Percentiles rank a stretch among this genome's conserved stretches.
Evolutionary conservation across 2,797 vertebrate genomes (phyloP).

Genomic region (Momotus momota): DNA sequence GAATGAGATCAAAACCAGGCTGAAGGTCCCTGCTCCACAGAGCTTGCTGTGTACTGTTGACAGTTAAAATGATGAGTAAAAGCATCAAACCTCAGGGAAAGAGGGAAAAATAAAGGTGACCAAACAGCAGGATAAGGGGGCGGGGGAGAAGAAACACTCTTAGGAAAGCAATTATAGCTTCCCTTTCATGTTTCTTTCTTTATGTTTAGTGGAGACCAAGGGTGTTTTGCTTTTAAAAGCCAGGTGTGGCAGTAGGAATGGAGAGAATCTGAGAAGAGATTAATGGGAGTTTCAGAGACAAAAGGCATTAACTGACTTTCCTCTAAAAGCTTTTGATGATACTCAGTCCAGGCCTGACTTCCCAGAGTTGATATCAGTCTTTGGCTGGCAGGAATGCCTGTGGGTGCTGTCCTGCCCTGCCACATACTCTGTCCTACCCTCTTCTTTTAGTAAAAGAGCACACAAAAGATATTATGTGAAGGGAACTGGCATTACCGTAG

Average conservation of each 20-base stretch:
- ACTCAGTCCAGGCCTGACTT: not conserved
- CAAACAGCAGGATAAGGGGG: not conserved
- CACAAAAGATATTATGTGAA: not conserved
- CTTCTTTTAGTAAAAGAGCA: not conserved
- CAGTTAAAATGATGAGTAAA: slow-evolving; percentile 50
- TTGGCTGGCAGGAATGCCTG: not conserved
- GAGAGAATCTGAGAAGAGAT: slow-evolving; percentile 1
- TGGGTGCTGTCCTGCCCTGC: not conserved
- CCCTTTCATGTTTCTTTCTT: slow-evolving; percentile 40
- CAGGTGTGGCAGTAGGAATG: slow-evolving; percentile 27
- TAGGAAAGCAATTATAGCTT: slow-evolving; percentile 56
- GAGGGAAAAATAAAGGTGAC: slow-evolving; percentile 42
- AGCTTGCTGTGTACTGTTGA: slow-evolving; percentile 20
- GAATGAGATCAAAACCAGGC: slow-evolving; percentile 32
- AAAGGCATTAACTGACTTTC: slow-evolving; percentile 27
- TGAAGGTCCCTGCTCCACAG: not conserved
- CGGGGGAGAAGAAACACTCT: not conserved
- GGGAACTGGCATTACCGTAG: not conserved
- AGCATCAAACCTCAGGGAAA: slow-evolving; percentile 29
- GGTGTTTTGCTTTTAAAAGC: slow-evolving; percentile 48
- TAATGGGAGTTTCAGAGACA: slow-evolving; percentile 3
- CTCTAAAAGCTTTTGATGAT: not conserved
- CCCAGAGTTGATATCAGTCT: not conserved
- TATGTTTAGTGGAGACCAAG: not conserved
- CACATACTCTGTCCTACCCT: not conserved